Percentiles rank a stretch among this genome's conserved stretches.
phyloP scores from a whole-genome alignment of 30 jellyfish, hydroid and myxozoan species.

The Aurelia aurita region DNA sequence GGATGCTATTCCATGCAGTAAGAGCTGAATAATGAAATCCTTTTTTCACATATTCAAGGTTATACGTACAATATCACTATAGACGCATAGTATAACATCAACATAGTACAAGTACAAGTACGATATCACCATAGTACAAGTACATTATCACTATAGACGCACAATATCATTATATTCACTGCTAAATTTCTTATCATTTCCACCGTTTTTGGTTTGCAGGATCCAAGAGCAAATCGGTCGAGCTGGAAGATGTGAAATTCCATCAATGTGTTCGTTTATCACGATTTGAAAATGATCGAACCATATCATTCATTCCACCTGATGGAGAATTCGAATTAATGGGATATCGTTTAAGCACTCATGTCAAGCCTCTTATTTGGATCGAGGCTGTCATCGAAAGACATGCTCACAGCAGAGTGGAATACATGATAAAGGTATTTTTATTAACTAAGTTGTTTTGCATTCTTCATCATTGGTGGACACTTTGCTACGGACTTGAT shows the following conservation, averaged over 20 bases:
- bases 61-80: no score
- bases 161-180: no score
- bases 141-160: no score
- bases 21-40: no score
- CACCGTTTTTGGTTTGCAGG: slow-evolving; percentile 56
- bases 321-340: slow-evolving; percentile 99
- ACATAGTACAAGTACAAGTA: no score
- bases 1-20: no score
- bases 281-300: slow-evolving; percentile 97
- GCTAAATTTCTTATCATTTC: no score
- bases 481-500: not conserved
- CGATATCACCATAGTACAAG: no score
- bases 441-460: not conserved
- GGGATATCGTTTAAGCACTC: slow-evolving; percentile 97
- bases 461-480: not conserved
- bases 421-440: slow-evolving; percentile 96
- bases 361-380: slow-evolving; percentile 97
- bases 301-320: slow-evolving; percentile 98
- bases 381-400: slow-evolving; percentile 96
- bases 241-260: slow-evolving; percentile 96
- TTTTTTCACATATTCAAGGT: no score
- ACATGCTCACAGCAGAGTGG: slow-evolving; percentile 97
- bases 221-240: slow-evolving; percentile 95
- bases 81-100: no score
- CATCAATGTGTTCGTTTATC: slow-evolving; percentile 99